phyloP scores from a whole-genome alignment of 2,888 invertebrate genomes.

The Noctuana brunneofusca region DNA sequence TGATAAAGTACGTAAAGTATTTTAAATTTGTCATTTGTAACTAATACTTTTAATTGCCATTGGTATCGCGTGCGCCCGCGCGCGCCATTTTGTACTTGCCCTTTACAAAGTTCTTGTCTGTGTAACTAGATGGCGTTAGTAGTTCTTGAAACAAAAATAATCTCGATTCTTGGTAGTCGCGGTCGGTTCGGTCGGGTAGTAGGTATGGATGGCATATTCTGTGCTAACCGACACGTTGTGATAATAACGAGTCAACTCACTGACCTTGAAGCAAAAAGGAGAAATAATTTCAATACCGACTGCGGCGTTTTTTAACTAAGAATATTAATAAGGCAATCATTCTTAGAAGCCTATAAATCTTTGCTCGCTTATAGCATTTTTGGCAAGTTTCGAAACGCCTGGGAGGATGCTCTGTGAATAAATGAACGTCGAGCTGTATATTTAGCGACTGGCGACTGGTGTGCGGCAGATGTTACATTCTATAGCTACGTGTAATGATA shows the following conservation, averaged over 20 bases:
- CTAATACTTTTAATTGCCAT: conserved; percentile 1
- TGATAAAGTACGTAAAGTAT: no score
- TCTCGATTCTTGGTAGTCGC: conserved; percentile 63
- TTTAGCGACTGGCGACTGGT: conserved; percentile 15
- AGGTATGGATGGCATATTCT: conserved; percentile 32
- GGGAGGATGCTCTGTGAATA: conserved; percentile 13
- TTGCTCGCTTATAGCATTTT: conserved; percentile 21
- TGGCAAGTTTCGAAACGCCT: conserved; percentile 22
- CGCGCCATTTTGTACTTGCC: background rate
- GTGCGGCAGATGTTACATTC: conserved; percentile 17
- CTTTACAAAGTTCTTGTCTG: conserved; percentile 25
- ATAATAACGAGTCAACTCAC: conserved; percentile 70
- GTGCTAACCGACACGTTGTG: conserved; percentile 46
- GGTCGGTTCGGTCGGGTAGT: background rate
- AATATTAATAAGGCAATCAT: conserved; percentile 64
- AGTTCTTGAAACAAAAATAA: conserved; percentile 55
- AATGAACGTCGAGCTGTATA: background rate
- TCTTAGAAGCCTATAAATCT: conserved; percentile 47
- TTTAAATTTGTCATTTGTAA: background rate
- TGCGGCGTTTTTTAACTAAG: conserved; percentile 62
- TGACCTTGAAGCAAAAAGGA: conserved; percentile 78
- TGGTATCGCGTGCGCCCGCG: conserved; percentile 21
- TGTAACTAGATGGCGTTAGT: conserved; percentile 61
- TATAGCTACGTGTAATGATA: background rate
- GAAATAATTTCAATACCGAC: conserved; percentile 71